These are phyloP conservation scores for Ptycholaimellus sp. DNA, from an alignment of 2,888 invertebrate species.

Conservation along the genomic window DNA sequence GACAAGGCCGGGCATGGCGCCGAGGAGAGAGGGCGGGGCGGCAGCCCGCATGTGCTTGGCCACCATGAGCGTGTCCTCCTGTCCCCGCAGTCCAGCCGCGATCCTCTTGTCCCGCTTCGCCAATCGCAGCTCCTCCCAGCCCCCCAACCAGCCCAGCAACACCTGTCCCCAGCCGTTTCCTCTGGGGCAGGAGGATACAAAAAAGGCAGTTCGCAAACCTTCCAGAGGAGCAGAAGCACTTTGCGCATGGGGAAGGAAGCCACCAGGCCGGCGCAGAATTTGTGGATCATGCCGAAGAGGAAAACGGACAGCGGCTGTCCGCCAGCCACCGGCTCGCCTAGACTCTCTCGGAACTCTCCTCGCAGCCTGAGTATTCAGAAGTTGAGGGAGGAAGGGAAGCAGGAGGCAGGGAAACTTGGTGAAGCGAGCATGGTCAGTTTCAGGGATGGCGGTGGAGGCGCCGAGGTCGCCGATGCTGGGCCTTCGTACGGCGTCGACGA, in stretches of 20 bases:
- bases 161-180: too few species aligned
- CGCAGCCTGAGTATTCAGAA: too few species aligned
- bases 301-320: constrained; percentile 37
- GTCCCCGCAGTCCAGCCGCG: constrained; percentile 37
- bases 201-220: too few species aligned
- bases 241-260: constrained; percentile 95
- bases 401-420: too few species aligned
- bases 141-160: constrained; percentile 60
- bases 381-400: too few species aligned
- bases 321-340: constrained; percentile 15
- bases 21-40: constrained; percentile 52
- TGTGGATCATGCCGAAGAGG: constrained; percentile 77
- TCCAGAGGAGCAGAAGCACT: constrained; percentile 76
- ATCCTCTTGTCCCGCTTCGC: constrained; percentile 26
- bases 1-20: constrained; percentile 47
- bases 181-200: too few species aligned
- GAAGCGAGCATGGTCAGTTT: too few species aligned
- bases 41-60: constrained; percentile 75
- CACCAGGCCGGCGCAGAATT: constrained; percentile 76
- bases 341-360: not conserved
- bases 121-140: constrained; percentile 54
- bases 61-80: constrained; percentile 83
- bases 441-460: too few species aligned
- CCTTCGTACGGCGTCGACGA: constrained; percentile 66
- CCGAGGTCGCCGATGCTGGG: too few species aligned